Conservation (phyloP, 2,888 invertebrate species). For the Cordilura impudica region DNA sequence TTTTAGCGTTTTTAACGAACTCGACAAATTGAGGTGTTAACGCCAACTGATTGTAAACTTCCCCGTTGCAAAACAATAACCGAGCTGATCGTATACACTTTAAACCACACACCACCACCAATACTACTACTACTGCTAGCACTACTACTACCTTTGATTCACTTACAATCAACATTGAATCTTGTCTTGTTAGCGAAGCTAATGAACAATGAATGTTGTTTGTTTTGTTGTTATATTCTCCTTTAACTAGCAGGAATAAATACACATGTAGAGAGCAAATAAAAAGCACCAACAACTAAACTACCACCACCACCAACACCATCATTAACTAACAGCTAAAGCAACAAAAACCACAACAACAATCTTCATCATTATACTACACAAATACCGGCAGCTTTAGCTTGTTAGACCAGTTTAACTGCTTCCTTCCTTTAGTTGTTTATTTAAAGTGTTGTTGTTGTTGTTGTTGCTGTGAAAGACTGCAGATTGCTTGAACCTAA, state of each 20-base stretch:
- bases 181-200: constrained; percentile 60
- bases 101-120: constrained; percentile 56
- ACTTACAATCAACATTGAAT: constrained; percentile 49
- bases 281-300: constrained; percentile 48
- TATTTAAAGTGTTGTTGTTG: constrained; percentile 13
- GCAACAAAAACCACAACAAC: neutral
- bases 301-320: constrained; percentile 65
- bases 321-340: constrained; percentile 7
- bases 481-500: constrained; percentile 68
- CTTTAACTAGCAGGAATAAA: constrained; percentile 56
- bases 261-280: no score
- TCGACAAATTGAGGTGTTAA: constrained; percentile 73
- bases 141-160: constrained; percentile 47
- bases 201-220: constrained; percentile 55
- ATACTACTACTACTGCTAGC: constrained; percentile 56
- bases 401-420: constrained; percentile 66
- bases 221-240: constrained; percentile 20
- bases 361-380: constrained; percentile 16
- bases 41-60: constrained; percentile 70
- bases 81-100: constrained; percentile 24
- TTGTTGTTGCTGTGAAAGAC: constrained; percentile 63
- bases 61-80: constrained; percentile 64
- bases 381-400: constrained; percentile 50
- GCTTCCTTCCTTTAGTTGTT: constrained; percentile 68
- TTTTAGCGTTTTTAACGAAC: constrained; percentile 67